Evolutionary conservation across 2,888 invertebrate genomes (phyloP).

Genomic region (Thera obeliscata): DNA sequence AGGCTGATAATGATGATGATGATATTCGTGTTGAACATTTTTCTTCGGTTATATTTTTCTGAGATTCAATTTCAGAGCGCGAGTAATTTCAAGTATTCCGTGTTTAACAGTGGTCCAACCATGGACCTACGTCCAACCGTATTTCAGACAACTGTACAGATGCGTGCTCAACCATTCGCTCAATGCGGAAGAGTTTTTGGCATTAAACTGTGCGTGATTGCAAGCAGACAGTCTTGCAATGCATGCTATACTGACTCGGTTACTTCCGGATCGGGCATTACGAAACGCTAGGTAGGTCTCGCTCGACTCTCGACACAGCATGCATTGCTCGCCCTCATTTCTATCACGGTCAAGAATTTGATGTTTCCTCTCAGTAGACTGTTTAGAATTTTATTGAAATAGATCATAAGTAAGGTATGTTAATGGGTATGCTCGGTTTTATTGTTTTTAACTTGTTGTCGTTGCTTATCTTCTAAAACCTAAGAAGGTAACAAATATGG

Average conservation of each 20-base stretch:
- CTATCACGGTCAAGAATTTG: conserved; percentile 31
- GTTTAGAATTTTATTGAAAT: not conserved
- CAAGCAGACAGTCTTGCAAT: conserved; percentile 28
- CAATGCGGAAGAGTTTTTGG: conserved; percentile 40
- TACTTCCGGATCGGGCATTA: conserved; percentile 39
- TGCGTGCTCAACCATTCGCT: conserved; percentile 13
- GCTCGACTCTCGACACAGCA: conserved; percentile 6
- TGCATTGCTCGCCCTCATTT: conserved; percentile 23
- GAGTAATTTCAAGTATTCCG: not conserved
- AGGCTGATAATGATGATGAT: no score
- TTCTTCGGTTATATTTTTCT: no score
- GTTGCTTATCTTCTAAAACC: no score
- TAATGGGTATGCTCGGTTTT: no score
- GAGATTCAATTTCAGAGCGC: no score
- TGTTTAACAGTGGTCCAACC: not conserved
- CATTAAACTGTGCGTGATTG: conserved; percentile 37
- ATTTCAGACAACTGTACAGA: conserved; percentile 2
- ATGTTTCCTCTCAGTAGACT: conserved; percentile 11
- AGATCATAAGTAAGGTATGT: not conserved
- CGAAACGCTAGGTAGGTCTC: conserved; percentile 18
- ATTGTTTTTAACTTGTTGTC: not conserved
- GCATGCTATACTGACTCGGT: conserved; percentile 32
- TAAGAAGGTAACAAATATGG: no score
- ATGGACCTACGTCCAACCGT: not conserved
- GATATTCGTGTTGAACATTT: no score